Base-by-base conservation (phyloP, 2,888 invertebrate genomes). In the Plebejus melissa region DNA sequence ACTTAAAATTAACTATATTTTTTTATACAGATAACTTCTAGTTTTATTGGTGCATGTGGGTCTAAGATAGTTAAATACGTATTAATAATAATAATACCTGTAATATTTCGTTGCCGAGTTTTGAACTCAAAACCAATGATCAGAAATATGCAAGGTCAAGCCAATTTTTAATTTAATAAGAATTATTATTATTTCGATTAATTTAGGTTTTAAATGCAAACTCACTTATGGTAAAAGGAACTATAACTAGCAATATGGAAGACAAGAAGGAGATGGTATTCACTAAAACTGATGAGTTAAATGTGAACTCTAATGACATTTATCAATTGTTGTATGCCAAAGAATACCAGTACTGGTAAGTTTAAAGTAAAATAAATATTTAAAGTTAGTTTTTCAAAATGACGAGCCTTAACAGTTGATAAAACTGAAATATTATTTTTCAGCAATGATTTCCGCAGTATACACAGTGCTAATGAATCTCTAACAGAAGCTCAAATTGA, bases 401-500 rank as follows among this genome's bases (percentile, higher is more conserved):
- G 7, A 41, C 41, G 41, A 41, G 41, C 41, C 7, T 41, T 41
- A 41, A 1, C 6, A 41, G 41, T 41, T 22, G 22, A 22, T 22
- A 41, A 41, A 7, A 7, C 41, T 7, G 6, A 41, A 41, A 7
- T 16, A 22, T 58, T 69, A 28, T 28, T 75, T 77, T 77, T 58
- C 78, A 90, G 90, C 1, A 84, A 81, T 28, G 83, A 83, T 6
- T 89, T 88, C 76, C 82, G 81, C 75, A 85, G 84, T 75, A 85
- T 90, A 32, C 74, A 81, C 9, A 80, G 80, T 7, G 78, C 81
- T 0, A 83, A 88, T 75, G 60, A 79, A 16, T 79, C 84, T 2
- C 77, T 88, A 2, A 86, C 84, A 0, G 81, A 83, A 69, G 94
- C 91, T 41, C 78, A 84, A 70, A 79, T 95, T 3, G 82, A 86